These are phyloP conservation scores for Hydrolagus colliei DNA, from an alignment of 2,797 vertebrate genomes.

Conservation along the genomic window DNA sequence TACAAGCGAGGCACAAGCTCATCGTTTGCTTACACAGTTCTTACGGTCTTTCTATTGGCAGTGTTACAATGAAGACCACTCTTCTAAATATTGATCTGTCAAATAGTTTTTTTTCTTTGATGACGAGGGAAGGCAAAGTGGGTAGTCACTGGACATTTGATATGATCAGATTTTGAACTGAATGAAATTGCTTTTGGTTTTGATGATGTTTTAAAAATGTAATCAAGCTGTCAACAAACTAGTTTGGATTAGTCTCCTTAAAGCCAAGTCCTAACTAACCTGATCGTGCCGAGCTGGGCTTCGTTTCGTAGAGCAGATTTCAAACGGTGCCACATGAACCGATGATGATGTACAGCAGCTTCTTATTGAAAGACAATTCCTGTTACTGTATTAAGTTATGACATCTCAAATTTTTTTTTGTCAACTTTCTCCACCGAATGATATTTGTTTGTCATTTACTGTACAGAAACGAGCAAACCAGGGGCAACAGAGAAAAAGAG, in stretches of 20 bases:
- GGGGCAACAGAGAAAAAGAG: conserved; percentile 76
- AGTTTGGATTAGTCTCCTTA: not conserved
- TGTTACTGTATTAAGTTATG: not conserved
- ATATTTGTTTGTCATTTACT: conserved; percentile 38
- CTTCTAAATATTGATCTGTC: not conserved
- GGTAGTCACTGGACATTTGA: no score
- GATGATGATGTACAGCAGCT: not conserved
- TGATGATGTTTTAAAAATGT: no score
- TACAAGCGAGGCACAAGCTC: not conserved
- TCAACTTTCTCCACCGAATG: conserved; percentile 30
- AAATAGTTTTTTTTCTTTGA: not conserved
- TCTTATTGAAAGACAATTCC: not conserved
- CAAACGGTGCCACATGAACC: not conserved
- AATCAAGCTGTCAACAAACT: not conserved
- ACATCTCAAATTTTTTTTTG: conserved; percentile 30
- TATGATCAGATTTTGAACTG: not conserved
- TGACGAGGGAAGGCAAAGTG: not conserved
- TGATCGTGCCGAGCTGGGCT: not conserved
- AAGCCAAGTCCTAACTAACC: no score
- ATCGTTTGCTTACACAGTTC: not conserved
- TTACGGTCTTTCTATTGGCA: no score
- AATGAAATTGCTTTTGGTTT: not conserved
- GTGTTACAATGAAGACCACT: not conserved
- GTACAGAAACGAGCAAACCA: conserved; percentile 64
- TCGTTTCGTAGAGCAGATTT: not conserved